Evolutionary conservation across 1,140 invertebrate species (phyloP).

Genomic region (Drosophila bipectinata): DNA sequence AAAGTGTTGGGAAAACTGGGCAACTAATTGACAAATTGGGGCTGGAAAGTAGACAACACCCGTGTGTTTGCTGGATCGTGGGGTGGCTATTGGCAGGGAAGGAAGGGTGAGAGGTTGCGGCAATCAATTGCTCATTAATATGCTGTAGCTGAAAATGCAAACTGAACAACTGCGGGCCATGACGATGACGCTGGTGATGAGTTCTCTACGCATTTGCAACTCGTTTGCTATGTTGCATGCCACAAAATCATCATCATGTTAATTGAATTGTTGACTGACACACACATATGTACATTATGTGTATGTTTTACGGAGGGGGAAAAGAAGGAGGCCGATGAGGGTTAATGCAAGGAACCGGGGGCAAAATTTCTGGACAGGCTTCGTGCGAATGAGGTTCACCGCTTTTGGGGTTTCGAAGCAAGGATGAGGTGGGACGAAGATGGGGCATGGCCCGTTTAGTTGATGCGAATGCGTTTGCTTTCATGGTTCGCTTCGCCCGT

Average conservation of each 20-base stretch:
- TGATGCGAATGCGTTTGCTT: slow-evolving; percentile 78
- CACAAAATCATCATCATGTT: slow-evolving; percentile 82
- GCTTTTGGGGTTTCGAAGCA: slow-evolving; percentile 19
- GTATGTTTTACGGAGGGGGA: not conserved
- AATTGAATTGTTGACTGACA: slow-evolving; percentile 83
- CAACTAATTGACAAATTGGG: slow-evolving; percentile 75
- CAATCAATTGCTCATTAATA: slow-evolving; percentile 80
- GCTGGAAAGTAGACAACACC: slow-evolving; percentile 31
- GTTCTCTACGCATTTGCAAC: slow-evolving; percentile 44
- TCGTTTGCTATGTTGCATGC: slow-evolving; percentile 74
- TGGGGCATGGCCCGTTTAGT: slow-evolving; percentile 38
- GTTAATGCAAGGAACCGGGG: not conserved
- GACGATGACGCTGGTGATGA: slow-evolving; percentile 5
- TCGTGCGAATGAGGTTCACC: slow-evolving; percentile 76
- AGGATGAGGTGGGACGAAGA: not conserved
- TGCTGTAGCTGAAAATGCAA: slow-evolving; percentile 20
- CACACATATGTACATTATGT: slow-evolving; percentile 54
- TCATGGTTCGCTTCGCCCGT: slow-evolving; percentile 69
- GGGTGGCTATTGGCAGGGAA: not conserved
- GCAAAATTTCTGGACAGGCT: slow-evolving; percentile 31
- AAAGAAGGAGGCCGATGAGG: not conserved
- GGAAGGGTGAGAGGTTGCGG: not conserved
- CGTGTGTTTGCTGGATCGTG: too few species aligned
- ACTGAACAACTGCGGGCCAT: not conserved
- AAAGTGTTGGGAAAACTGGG: slow-evolving; percentile 62